Evolutionary conservation across 2,888 invertebrate genomes (phyloP).

Genomic region (Caenorhabditis japonica): DNA sequence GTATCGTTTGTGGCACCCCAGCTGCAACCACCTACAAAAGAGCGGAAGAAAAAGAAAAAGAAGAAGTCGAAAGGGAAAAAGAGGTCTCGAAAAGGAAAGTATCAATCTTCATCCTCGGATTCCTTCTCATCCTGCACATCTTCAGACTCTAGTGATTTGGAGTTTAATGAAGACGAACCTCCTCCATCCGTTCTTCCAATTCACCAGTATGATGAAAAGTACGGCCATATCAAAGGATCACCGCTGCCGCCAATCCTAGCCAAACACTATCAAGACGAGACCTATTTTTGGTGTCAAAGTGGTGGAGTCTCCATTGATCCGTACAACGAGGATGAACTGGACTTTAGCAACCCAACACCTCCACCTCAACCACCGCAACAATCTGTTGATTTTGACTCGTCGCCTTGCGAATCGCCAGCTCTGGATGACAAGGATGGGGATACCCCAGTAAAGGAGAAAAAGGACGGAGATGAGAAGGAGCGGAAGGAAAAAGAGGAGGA

Average conservation of each 20-base stretch:
- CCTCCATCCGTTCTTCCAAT: background rate
- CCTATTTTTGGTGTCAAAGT: background rate
- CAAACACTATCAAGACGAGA: background rate
- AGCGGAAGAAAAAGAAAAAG: too few species aligned
- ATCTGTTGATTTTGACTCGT: constrained; percentile 1
- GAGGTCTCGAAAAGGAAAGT: too few species aligned
- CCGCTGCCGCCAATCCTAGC: background rate
- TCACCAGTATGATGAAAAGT: background rate
- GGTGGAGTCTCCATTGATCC: constrained; percentile 20
- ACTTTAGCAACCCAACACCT: constrained; percentile 23
- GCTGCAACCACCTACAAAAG: too few species aligned
- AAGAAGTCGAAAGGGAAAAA: too few species aligned
- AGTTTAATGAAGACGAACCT: background rate
- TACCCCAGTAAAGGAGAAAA: background rate
- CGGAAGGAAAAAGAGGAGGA: background rate
- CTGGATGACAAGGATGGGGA: background rate
- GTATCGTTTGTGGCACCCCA: too few species aligned
- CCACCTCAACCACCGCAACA: constrained; percentile 2
- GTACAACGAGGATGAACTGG: background rate
- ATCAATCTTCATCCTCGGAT: too few species aligned
- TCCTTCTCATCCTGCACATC: too few species aligned
- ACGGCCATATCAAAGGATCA: background rate
- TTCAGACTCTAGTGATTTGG: too few species aligned
- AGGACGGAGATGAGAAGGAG: background rate
- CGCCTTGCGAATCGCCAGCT: constrained; percentile 18